Percentiles rank a stretch among this genome's conserved stretches.
phyloP scores from a whole-genome alignment of 2,797 vertebrate species.

The Melanotaenia parkinsoni region DNA sequence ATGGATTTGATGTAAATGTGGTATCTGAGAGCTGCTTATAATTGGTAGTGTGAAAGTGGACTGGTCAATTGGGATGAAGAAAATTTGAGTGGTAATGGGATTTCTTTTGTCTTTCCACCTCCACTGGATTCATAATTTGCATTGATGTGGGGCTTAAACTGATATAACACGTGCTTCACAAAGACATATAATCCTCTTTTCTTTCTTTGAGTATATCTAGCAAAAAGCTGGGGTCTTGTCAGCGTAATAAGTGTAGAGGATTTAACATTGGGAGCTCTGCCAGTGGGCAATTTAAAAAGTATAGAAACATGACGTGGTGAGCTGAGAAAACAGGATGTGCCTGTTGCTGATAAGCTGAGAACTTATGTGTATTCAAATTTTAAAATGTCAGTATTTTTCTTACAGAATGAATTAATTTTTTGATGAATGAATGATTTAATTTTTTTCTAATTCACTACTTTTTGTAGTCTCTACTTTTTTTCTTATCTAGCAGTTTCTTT shows the following conservation, averaged over 20 bases:
- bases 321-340: constrained; percentile 51
- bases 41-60: constrained; percentile 24
- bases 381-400: constrained; percentile 42
- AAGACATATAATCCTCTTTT: constrained; percentile 13
- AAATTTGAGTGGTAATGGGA: constrained; percentile 14
- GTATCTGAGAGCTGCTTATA: constrained; percentile 23
- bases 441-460: neutral
- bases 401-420: constrained; percentile 15
- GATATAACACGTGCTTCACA: constrained; percentile 18
- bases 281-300: constrained; percentile 6
- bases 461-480: neutral
- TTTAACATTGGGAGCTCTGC: neutral
- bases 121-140: constrained; percentile 25
- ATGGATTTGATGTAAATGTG: constrained; percentile 24
- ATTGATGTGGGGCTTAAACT: constrained; percentile 16
- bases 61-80: constrained; percentile 27
- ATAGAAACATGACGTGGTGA: constrained; percentile 4
- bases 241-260: neutral
- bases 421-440: constrained; percentile 1
- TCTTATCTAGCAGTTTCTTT: neutral
- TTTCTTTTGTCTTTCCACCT: constrained; percentile 21
- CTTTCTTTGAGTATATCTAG: constrained; percentile 8
- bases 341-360: constrained; percentile 31
- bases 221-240: neutral
- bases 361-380: constrained; percentile 4